phyloP scores from a whole-genome alignment of 2,888 invertebrate genomes.

The Polia nebulosa region DNA sequence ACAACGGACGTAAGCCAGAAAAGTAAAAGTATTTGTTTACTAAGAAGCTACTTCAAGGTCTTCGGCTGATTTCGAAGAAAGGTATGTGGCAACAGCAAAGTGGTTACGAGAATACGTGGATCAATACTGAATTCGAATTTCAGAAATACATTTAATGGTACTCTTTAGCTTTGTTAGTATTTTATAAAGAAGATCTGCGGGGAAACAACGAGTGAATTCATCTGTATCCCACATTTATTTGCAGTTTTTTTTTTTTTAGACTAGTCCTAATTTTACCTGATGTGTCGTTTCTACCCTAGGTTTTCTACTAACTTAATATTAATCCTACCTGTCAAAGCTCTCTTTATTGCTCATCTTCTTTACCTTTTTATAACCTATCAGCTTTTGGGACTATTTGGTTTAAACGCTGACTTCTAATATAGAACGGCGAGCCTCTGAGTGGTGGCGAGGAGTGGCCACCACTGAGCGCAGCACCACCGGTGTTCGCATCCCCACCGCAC shows the following conservation, averaged over 20 bases:
- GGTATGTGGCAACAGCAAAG: constrained; percentile 12
- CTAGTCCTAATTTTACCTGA: neutral
- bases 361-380: neutral
- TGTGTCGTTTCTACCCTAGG: neutral
- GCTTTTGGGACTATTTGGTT: constrained; percentile 1
- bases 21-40: neutral
- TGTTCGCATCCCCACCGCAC: constrained; percentile 93
- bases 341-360: neutral
- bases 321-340: neutral
- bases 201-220: neutral
- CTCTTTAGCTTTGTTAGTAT: neutral
- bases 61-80: neutral
- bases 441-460: constrained; percentile 93
- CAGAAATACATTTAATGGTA: neutral
- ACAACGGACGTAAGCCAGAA: neutral
- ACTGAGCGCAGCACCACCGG: constrained; percentile 94
- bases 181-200: neutral
- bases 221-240: neutral
- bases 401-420: constrained; percentile 27
- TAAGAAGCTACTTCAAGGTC: neutral
- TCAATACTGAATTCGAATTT: neutral
- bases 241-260: neutral
- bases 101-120: neutral
- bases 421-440: constrained; percentile 94
- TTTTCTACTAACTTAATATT: neutral